Evolutionary conservation across 2,113 vertebrate genomes (phyloP), one percentile per base, ranked within the genome.

Genomic region (Thalassarche chlororhynchos): DNA sequence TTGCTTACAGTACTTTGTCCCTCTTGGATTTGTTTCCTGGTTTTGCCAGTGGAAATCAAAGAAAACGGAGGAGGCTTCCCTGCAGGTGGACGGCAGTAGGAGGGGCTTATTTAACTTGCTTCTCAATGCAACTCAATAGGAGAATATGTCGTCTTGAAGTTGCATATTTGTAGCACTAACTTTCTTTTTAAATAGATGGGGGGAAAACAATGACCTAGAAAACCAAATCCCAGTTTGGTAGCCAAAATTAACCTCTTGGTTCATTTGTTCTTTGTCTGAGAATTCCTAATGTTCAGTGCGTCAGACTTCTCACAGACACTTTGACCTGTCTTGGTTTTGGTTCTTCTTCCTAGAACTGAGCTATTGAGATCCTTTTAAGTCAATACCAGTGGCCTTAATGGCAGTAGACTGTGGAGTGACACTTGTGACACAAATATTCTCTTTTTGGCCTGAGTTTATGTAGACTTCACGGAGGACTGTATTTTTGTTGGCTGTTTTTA

Each of bases 211-310:
- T 98, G 98, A 98, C 98, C 98, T 99, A 99, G 98, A 98, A 98
- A 98, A 98, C 98, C 98, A 99, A 99, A 99, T 98, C 97, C 97
- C 97, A 98, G 97, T 98, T 98, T 98, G 98, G 98, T 98, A 98
- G 98, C 98, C 98, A 98, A 98, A 98, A 98, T 97, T 97, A 98
- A 98, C 98, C 91, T 98, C 97, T 98, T 96, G 97, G 96, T 97
- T 98, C 97, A 94, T 98, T 98, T 98, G 97, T 98, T 97, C 93
- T 98, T 98, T 98, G 97, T 98, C 98, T 97, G 96, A 98, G 97
- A 98, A 98, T 98, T 98, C 97, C 95, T 97, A 85, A 97, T 96
- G 95, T 97, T 97, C 94, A 89, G 81, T 95, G 95, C 87, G 32
- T 98, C 97, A 96, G 54, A 97, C 97, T 97, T 97, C 96, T 98